Base-by-base conservation (phyloP, 2,797 vertebrate genomes). In the Enteromius radiatus region DNA sequence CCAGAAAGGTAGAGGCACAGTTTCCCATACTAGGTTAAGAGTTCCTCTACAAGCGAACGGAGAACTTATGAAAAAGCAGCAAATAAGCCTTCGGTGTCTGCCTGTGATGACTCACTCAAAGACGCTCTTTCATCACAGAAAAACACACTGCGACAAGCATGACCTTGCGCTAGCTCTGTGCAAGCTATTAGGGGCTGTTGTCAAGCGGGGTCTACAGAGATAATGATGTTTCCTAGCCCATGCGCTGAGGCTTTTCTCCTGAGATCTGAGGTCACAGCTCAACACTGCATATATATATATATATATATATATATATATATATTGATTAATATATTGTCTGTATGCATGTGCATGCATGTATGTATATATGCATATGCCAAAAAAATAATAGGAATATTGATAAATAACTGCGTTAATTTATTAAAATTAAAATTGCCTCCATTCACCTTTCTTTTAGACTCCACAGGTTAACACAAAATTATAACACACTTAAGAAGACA, bases 31-130 rank as follows among this genome's bases (percentile, higher is more conserved):
- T 73, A 43, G 63, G 73, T 49, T 75, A 76, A 77, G 69, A 33
- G 65, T 52, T 77, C 43, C 45, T 74, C 28, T 41, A 36, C 7
- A 79, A 73, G 21, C 33, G 26, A 64, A 79, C 5, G 41, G n/a
- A 69, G 19, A 70, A 70, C 31, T 15, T 45, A 49, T 38, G 69
- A 65, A 84, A 78, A 78, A 71, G 41, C 21, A 56, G 38, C 47
- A 67, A 81, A 81, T 56, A 73, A 38, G 26, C 54, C 33, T 12
- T 14, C 33, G 23, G 83, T 45, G 31, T 75, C 61, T 21, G 43
- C 2, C 77, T 75, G 78, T 68, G 81, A 71, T 76, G 80, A 49
- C 47, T 78, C 54, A 77, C 73, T 82, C 74, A 81, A 78, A 85
- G 41, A 67, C 31, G 23, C 59, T n/a, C 71, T 65, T 74, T 63